Percentiles rank a stretch among this genome's conserved stretches.
phyloP scores from a whole-genome alignment of 2,797 vertebrate species.

The Taeniopygia guttata region DNA sequence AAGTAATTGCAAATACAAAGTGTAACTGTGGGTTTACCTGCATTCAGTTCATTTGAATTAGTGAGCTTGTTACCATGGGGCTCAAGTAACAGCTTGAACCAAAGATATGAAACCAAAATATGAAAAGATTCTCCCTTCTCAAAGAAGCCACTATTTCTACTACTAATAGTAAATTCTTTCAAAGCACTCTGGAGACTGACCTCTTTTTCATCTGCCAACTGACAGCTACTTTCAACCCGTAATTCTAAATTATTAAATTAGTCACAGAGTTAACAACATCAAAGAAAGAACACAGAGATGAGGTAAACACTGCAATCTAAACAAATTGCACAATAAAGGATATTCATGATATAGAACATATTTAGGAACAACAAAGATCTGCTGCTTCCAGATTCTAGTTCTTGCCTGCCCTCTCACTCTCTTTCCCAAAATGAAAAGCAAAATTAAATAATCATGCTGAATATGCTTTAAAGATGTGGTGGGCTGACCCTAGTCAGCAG shows the following conservation, averaged over 20 bases:
- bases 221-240: background rate
- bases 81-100: background rate
- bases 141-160: constrained; percentile 26
- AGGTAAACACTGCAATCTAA: background rate
- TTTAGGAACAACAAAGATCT: background rate
- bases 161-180: background rate
- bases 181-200: background rate
- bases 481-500: background rate
- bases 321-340: background rate
- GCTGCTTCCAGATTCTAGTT: background rate
- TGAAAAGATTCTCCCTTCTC: background rate
- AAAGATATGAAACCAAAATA: background rate
- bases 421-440: background rate
- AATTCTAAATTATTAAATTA: constrained; percentile 5
- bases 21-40: background rate
- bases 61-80: background rate
- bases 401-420: background rate
- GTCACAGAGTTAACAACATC: background rate
- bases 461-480: fast-evolving
- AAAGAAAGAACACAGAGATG: background rate
- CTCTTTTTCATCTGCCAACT: constrained; percentile 13
- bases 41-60: background rate
- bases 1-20: background rate
- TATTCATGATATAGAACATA: background rate
- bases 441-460: background rate